A percentile compares a stretch with the other conserved stretches of the same genome.
These are phyloP conservation scores for Cossypha heuglini DNA, from an alignment of 2,797 vertebrate genomes.

Conservation along the genomic window DNA sequence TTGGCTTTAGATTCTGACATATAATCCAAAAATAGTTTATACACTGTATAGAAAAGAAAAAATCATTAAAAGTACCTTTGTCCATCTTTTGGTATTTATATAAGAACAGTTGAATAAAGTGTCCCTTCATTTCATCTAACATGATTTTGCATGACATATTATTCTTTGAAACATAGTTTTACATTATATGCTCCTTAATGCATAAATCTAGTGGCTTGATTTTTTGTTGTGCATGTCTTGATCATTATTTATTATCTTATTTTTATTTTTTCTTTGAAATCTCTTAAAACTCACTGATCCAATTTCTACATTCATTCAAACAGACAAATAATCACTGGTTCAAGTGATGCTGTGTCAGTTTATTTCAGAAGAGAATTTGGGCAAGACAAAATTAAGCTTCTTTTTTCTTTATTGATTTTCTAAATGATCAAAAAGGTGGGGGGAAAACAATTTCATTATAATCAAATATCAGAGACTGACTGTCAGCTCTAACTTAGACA, in stretches of 20 bases:
- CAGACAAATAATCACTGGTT: neutral
- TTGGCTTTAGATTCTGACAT: neutral
- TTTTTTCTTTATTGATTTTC: neutral
- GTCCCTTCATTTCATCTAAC: neutral
- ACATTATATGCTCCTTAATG: neutral
- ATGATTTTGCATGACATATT: neutral
- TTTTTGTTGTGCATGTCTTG: neutral
- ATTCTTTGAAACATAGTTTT: neutral
- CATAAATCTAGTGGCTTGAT: neutral
- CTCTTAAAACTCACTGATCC: neutral
- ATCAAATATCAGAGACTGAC: neutral
- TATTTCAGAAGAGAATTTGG: neutral
- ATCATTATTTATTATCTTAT: neutral
- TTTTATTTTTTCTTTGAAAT: neutral
- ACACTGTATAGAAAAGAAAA: neutral
- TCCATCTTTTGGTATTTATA: neutral
- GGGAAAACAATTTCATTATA: neutral
- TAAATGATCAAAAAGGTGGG: neutral
- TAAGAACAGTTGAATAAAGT: neutral
- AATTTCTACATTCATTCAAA: neutral
- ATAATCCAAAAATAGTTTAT: neutral
- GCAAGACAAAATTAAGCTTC: neutral
- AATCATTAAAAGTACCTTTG: neutral
- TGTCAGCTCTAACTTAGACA: neutral
- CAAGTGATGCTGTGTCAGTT: neutral